Evolutionary conservation across 2,113 vertebrate species (phyloP), one percentile per base, ranked within the genome.

Genomic region (Pogonocichla stellata): DNA sequence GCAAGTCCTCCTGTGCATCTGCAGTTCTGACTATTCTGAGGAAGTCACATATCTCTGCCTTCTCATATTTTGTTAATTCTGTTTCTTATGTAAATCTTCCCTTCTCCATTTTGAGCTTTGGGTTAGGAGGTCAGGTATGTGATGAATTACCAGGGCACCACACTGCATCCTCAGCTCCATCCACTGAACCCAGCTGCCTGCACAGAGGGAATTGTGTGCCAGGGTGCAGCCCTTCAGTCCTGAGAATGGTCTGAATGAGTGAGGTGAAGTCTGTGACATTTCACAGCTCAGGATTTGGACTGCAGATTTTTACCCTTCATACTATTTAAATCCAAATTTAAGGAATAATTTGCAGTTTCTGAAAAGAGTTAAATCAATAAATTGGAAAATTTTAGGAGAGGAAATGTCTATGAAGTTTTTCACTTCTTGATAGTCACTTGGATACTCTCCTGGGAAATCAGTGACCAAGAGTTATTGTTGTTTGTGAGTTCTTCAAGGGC

Each of bases 51-150:
- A 20, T 10, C 19, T 80, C 33, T 82, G 17, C 3, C 29, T 73
- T 67, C 50, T 78, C 42, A n/a, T n/a, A 26, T 36, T 83, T 72
- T 2, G 15, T 24, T n/a, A 48, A 43, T 66, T 61, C 15, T n/a
- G 6, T 75, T 66, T 75, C 19, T 40, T 18, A 19, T 33, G 8
- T 36, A 53, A 77, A 29, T 20, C 38, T 83, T 67, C 14, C 16
- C 8, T 80, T 33, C 33, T 12, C 6, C 8, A 20, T 65, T 80
- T 58, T 80, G 43, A 80, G 29, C 5, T 80, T 58, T 79, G 28
- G 12, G 3, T 62, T 31, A 42, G 7, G 29, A 67, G 14, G 3
- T 48, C 0, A 4, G 38, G 19, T 10, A 56, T 3, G 2, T 66
- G 61, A 11, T 29, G 8, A 81, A 60, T 9, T 23, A 22, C 19